These are phyloP conservation scores for Catotricha subobsoleta DNA, from an alignment of 2,888 invertebrate genomes.

Conservation along the genomic window DNA sequence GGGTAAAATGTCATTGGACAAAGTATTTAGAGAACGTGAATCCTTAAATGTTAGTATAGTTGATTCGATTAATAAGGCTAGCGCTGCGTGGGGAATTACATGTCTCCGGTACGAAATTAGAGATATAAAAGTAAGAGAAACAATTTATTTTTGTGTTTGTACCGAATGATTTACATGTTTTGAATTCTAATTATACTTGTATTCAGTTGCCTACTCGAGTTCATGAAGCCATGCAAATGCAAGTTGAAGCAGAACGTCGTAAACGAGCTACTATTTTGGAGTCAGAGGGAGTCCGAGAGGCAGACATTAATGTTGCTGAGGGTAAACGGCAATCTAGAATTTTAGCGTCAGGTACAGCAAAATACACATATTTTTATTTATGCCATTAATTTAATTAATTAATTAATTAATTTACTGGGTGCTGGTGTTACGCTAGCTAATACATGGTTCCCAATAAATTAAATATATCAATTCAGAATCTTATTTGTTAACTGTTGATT, in stretches of 20 bases:
- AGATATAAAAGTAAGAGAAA: slow-evolving; percentile 32
- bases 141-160: too few relatives aligned
- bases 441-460: too few relatives aligned
- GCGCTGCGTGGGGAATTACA: slow-evolving; percentile 94
- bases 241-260: slow-evolving; percentile 94
- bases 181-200: background rate
- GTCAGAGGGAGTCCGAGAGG: slow-evolving; percentile 82
- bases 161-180: slow-evolving; percentile 1
- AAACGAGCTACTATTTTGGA: slow-evolving; percentile 94
- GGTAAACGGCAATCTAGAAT: slow-evolving; percentile 84
- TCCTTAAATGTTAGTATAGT: slow-evolving; percentile 89
- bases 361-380: too few relatives aligned
- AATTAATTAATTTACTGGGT: background rate
- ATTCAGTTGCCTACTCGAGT: slow-evolving; percentile 71
- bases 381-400: too few relatives aligned
- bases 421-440: too few relatives aligned
- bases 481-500: too few relatives aligned
- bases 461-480: too few relatives aligned
- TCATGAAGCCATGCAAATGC: slow-evolving; percentile 99
- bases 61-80: slow-evolving; percentile 92
- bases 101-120: slow-evolving; percentile 91
- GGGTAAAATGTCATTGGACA: slow-evolving; percentile 91
- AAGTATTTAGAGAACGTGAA: slow-evolving; percentile 92
- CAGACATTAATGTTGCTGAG: slow-evolving; percentile 94
- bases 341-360: slow-evolving; percentile 75